These are phyloP conservation scores for Neoniphon sammara DNA, from an alignment of 2,797 vertebrate genomes.

Conservation along the genomic window DNA sequence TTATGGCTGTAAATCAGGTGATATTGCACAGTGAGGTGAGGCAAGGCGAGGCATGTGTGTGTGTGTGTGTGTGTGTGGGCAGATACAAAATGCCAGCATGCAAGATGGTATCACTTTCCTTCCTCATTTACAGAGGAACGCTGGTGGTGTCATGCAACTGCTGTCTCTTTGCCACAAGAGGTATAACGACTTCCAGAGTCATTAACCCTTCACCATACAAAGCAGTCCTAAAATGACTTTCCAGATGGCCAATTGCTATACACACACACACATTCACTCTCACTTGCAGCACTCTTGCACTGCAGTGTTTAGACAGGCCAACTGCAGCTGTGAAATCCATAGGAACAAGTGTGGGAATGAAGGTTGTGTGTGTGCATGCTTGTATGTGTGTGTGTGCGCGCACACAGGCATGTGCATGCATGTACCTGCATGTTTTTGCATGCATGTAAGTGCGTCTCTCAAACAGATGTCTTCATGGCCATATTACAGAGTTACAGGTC, in stretches of 20 bases:
- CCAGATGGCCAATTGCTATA: conserved; percentile 68
- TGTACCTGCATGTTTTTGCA: conserved; percentile 36
- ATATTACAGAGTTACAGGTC: conserved; percentile 26
- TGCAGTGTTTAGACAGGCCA: conserved; percentile 63
- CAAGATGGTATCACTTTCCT: conserved; percentile 40
- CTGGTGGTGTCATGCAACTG: conserved; percentile 4
- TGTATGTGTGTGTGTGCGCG: neutral
- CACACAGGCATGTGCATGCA: conserved; percentile 19
- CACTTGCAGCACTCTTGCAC: conserved; percentile 29
- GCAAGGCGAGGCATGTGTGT: conserved; percentile 27
- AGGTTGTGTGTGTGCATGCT: conserved; percentile 6
- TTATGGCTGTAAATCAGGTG: conserved; percentile 12
- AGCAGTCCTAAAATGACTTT: conserved; percentile 60
- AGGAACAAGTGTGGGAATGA: conserved; percentile 50
- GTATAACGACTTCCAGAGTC: conserved; percentile 8
- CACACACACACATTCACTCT: conserved; percentile 48
- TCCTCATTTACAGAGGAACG: conserved; percentile 35
- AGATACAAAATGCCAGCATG: conserved; percentile 36
- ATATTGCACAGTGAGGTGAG: conserved; percentile 21
- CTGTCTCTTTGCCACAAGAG: conserved; percentile 1
- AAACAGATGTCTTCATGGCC: conserved; percentile 24
- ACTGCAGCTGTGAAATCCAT: conserved; percentile 62
- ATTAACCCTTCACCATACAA: conserved; percentile 46
- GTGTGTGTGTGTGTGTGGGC: conserved; percentile 34
- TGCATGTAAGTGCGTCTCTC: neutral